phyloP scores from a whole-genome alignment of 2,113 vertebrate species.

The Mohoua ochrocephala region DNA sequence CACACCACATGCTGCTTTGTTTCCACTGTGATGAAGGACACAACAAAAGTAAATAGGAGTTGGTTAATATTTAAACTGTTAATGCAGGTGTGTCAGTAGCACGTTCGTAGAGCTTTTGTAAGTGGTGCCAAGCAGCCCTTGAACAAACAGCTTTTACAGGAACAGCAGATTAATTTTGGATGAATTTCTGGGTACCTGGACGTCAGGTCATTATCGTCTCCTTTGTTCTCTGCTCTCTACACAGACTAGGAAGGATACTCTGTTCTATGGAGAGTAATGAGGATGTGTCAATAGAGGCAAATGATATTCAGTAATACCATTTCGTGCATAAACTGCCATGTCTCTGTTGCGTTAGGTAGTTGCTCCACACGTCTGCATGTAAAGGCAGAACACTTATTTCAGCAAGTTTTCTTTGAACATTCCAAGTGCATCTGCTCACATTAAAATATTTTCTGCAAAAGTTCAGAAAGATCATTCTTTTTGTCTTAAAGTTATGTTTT shows the following conservation, averaged over 20 bases:
- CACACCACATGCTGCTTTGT: conserved; percentile 8
- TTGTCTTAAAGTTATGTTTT: not conserved
- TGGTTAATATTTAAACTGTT: conserved; percentile 55
- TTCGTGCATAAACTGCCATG: not conserved
- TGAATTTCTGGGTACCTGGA: conserved; percentile 15
- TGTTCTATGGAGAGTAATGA: not conserved
- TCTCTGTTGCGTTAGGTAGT: not conserved
- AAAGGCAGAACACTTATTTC: not conserved
- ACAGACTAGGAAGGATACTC: not conserved
- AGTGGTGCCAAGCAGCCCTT: not conserved
- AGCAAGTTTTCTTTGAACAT: not conserved
- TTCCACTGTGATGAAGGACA: not conserved
- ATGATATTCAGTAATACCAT: not conserved
- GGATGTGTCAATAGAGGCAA: not conserved
- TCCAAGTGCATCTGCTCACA: not conserved
- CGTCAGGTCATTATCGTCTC: not conserved
- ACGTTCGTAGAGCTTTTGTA: not conserved
- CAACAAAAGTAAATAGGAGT: conserved; percentile 38
- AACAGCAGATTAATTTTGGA: conserved; percentile 52
- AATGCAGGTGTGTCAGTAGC: not conserved
- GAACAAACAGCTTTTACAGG: conserved; percentile 32
- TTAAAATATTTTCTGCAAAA: not conserved
- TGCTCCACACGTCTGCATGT: not conserved
- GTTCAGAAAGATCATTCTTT: not conserved
- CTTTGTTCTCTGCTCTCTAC: not conserved